Base-by-base conservation (phyloP, 2,797 vertebrate species). In the Sebastes matsubarae region DNA sequence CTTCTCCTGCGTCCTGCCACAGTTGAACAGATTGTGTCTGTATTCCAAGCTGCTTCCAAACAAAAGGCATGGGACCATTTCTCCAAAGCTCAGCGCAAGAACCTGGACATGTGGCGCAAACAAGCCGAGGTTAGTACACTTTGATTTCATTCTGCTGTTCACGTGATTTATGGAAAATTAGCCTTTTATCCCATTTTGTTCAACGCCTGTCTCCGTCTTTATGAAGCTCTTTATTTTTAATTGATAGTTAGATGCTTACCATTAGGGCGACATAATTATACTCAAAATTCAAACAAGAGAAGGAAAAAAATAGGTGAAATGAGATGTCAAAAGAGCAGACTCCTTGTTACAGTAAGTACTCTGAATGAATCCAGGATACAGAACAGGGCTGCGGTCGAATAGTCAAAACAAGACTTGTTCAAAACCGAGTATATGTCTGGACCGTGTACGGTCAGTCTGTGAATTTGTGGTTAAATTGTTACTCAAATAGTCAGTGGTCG, bases 1-100 rank as follows among this genome's bases (percentile, higher is more conserved):
- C 92, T 88, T 90, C 89, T 8, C 91, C 93, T 86, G 88, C 90
- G 84, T 92, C 92, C 88, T 64, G 93, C 96, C 96, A 93, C 97
- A 99, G 98, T 99, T 97, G 97, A 99, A 94, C 98, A 99, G 97
- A 99, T 99, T 97, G 97, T 99, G 96, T 98, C 97, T 95, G 97
- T 99, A 96, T 99, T 99, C 97, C 97, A 97, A 97, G 98, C 98
- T 81, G 96, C 98, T 94, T 98, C 97, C 97, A 99, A 99, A 97
- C 98, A 99, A 97, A 99, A 98, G 96, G 98, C 98, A 95, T 99
- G 98, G 98, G 98, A 99, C 97, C 98, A 99, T 98, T 99, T 99
- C 97, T 98, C 98, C 96, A 99, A 99, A 98, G 97, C 97, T 92
- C 98, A 99, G 93, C 98, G 98, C 96, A 99, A 99, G 97, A 99